Evolutionary conservation across 2,888 invertebrate genomes (phyloP).

Genomic region (Adineta ricciae): DNA sequence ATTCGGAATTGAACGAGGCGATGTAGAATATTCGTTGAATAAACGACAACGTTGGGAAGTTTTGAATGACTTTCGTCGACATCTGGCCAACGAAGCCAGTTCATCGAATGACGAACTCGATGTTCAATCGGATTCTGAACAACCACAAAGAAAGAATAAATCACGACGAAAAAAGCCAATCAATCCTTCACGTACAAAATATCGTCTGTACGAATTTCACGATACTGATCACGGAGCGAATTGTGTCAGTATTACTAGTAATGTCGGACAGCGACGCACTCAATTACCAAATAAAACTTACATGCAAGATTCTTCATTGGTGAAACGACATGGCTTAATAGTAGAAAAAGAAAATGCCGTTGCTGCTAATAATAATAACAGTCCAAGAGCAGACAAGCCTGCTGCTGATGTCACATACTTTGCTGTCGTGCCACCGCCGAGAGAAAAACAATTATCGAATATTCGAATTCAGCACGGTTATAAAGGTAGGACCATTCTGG

Average conservation of each 20-base stretch:
- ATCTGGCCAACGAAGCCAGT: background rate
- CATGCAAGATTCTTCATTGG: too few species aligned
- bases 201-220: conserved; percentile 9
- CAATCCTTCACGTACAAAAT: background rate
- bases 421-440: background rate
- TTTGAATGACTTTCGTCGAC: background rate
- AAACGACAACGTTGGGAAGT: background rate
- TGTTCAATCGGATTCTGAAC: background rate
- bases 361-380: background rate
- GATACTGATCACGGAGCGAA: background rate
- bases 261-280: background rate
- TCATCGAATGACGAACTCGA: background rate
- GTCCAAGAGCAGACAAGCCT: too few species aligned
- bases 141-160: background rate
- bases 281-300: too few species aligned
- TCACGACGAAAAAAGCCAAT: background rate
- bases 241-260: background rate
- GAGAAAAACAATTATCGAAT: background rate
- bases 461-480: background rate
- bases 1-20: background rate
- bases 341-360: too few species aligned
- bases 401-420: background rate
- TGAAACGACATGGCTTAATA: too few species aligned
- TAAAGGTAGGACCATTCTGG: background rate
- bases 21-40: background rate